These are phyloP conservation scores for Prunella himalayana DNA, from an alignment of 2,113 vertebrate genomes.

Conservation along the genomic window DNA sequence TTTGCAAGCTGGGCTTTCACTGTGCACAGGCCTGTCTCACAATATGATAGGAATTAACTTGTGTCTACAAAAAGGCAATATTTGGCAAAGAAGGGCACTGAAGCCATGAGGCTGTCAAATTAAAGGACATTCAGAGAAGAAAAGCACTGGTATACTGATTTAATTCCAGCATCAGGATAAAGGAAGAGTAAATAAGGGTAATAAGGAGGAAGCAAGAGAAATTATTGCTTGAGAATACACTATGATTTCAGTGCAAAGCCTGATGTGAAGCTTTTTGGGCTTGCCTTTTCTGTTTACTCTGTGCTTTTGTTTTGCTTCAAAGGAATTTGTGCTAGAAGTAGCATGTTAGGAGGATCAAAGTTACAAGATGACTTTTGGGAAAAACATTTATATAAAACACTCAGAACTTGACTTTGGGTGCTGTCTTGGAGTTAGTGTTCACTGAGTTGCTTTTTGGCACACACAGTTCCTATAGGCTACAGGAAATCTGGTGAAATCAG, in stretches of 20 bases:
- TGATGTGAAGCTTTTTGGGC: neutral
- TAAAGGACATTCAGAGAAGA: neutral
- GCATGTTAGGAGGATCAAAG: neutral
- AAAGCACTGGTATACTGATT: neutral
- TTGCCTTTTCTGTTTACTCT: neutral
- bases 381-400: neutral
- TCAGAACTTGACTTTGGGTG: neutral
- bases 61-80: slow-evolving; percentile 34
- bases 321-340: neutral
- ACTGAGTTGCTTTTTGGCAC: neutral
- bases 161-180: slow-evolving; percentile 1
- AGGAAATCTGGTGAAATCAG: neutral
- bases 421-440: neutral
- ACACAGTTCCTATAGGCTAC: neutral
- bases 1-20: neutral
- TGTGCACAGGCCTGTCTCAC: neutral
- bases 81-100: slow-evolving; percentile 16
- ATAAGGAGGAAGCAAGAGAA: neutral
- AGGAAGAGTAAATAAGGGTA: neutral
- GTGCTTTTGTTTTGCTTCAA: neutral
- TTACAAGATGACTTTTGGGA: neutral
- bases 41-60: neutral
- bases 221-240: neutral
- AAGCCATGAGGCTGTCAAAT: slow-evolving; percentile 4
- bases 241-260: neutral